Evolutionary conservation across 1,140 invertebrate genomes (phyloP).

Genomic region (Bombus vancouverensis): DNA sequence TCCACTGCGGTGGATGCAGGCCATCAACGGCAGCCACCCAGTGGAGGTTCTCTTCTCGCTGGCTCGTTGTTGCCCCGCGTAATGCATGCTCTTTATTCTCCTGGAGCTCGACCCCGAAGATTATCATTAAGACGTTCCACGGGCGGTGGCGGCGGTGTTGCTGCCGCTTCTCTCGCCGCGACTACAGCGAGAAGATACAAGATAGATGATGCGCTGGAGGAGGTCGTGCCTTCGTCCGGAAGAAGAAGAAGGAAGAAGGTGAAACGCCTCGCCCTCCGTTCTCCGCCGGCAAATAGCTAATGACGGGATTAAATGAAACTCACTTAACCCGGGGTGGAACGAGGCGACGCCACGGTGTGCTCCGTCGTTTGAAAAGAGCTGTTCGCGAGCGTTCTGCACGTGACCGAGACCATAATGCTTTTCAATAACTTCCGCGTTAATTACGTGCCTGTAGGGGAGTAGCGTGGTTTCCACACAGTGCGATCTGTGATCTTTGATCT

Average conservation of each 20-base stretch:
- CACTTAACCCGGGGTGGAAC: slow-evolving; percentile 32
- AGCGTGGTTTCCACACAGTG: not conserved
- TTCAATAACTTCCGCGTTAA: slow-evolving; percentile 39
- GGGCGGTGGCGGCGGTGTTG: slow-evolving; percentile 30
- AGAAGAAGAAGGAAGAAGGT: not conserved
- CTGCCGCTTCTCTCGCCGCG: slow-evolving; percentile 43
- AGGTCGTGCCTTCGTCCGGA: not conserved
- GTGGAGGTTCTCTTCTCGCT: not conserved
- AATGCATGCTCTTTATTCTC: slow-evolving; percentile 53
- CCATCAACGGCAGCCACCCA: not conserved
- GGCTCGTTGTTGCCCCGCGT: not conserved
- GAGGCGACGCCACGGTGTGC: not conserved
- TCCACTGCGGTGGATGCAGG: not conserved
- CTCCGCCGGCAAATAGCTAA: slow-evolving; percentile 20
- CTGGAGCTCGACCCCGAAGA: slow-evolving; percentile 51
- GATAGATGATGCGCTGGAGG: slow-evolving; percentile 33
- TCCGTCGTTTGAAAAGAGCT: slow-evolving; percentile 3
- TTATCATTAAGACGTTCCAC: slow-evolving; percentile 73
- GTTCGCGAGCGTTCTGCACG: not conserved
- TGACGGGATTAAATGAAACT: slow-evolving; percentile 51
- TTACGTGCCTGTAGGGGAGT: not conserved
- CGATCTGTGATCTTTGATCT: not conserved
- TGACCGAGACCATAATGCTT: slow-evolving; percentile 19
- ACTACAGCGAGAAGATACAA: slow-evolving; percentile 19
- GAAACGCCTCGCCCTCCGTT: slow-evolving; percentile 47